Base-by-base conservation (phyloP, 2,113 vertebrate genomes). In the Oreocharis arfaki region DNA sequence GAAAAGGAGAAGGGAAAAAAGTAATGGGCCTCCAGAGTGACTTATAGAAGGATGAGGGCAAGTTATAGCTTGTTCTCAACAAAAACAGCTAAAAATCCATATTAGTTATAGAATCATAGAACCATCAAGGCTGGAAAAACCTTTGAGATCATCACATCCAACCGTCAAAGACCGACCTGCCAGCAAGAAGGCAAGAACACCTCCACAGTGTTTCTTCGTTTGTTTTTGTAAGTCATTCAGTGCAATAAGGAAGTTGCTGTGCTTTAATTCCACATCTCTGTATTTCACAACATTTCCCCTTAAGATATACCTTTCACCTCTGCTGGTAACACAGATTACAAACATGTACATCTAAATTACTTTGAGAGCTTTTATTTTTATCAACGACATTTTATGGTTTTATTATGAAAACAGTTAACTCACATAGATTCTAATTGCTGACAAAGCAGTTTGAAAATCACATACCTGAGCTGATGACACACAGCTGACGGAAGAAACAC, bases 201-300 rank as follows among this genome's bases (percentile, higher is more conserved):
- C 39, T 65, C 60, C 15, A 6, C 19, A 28, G 22, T 4, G 17
- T 15, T 53, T n/a, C 27, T 47, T 33, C 1, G 0, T 19, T 57
- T 28, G 8, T 10, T 56, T 35, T 75, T 68, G 39, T 3, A 0
- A 53, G 32, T 32, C 13, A 55, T 35, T 52, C 49, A 13, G 13
- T 32, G 50, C 71, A 94, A 83, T 77, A 95, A 93, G 90, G 90
- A 96, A 97, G 82, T 41, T 77, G 16, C 46, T 27, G 9, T 39
- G 24, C 57, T 91, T 73, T 93, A 90, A 92, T 80, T 80, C 50
- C 39, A 39, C 2, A 1, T 55, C 15, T 27, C 33, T 21, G 9
- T 73, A 57, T 80, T 88, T 89, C 76, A 86, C 55, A 93, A 84
- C 27, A 75, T 55, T 41, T 88, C 3, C n/a, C 33, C 60, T 63